phyloP scores from a whole-genome alignment of 2,797 vertebrate species.

The Neosilurus hyrtlii region DNA sequence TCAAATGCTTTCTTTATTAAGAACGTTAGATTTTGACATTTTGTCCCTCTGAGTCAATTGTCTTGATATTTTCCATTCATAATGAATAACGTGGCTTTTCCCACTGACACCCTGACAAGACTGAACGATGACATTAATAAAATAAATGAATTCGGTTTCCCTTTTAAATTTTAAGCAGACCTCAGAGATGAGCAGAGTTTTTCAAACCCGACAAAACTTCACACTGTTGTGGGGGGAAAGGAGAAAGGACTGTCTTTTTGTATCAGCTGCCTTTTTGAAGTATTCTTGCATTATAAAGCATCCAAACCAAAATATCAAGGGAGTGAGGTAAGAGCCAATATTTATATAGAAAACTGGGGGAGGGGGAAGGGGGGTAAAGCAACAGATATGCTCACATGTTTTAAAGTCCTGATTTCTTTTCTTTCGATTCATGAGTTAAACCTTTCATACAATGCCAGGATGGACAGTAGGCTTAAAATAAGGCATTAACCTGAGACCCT shows the following conservation, averaged over 20 bases:
- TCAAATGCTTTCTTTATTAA: conserved; percentile 19
- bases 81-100: conserved; percentile 26
- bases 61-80: conserved; percentile 19
- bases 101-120: conserved; percentile 29
- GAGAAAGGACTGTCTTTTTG: not conserved
- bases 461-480: not conserved
- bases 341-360: no score
- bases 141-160: conserved; percentile 3
- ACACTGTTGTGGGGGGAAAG: not conserved
- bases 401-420: not conserved
- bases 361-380: not conserved
- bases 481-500: not conserved
- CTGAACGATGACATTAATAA: conserved; percentile 32
- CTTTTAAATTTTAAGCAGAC: conserved; percentile 21
- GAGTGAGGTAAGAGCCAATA: not conserved
- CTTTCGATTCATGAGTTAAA: not conserved
- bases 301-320: not conserved
- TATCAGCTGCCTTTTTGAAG: not conserved
- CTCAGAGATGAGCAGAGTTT: conserved; percentile 9
- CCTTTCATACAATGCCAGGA: no score
- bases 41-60: conserved; percentile 4
- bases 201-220: conserved; percentile 4
- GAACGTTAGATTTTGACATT: not conserved
- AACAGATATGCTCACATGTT: not conserved
- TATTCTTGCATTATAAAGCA: not conserved